Percentiles rank a stretch among this genome's conserved stretches.
Evolutionary conservation across 2,113 vertebrate species (phyloP).

Genomic region (Amphiprion percula): DNA sequence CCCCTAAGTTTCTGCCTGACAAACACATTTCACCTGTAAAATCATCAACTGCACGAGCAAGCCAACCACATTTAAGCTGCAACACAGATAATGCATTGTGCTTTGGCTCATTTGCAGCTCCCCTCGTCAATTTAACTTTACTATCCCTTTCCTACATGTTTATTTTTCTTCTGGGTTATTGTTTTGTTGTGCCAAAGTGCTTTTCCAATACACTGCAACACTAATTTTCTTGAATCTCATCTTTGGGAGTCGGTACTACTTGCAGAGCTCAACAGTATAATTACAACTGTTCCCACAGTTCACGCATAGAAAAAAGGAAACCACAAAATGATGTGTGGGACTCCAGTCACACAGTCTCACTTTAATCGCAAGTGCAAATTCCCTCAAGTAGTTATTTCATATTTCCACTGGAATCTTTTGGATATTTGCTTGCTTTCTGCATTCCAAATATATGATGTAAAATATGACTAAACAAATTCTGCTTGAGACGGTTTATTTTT

Average conservation of each 20-base stretch:
- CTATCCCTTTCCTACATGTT: background rate
- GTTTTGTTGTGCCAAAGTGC: background rate
- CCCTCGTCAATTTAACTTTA: background rate
- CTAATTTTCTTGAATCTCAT: background rate
- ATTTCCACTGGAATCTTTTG: background rate
- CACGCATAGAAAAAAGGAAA: slow-evolving; percentile 18
- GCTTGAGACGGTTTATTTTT: slow-evolving; percentile 22
- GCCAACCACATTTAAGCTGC: background rate
- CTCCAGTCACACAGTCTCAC: background rate
- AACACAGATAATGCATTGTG: background rate
- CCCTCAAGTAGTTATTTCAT: slow-evolving; percentile 12
- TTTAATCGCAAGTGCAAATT: slow-evolving; percentile 13
- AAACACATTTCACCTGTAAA: background rate
- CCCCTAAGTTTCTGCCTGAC: background rate
- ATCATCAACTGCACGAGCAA: background rate
- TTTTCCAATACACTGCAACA: background rate
- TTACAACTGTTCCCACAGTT: slow-evolving; percentile 14
- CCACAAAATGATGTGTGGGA: slow-evolving; percentile 16
- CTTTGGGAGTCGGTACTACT: background rate
- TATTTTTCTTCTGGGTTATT: background rate
- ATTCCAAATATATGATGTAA: slow-evolving; percentile 28
- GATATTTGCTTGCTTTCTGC: background rate
- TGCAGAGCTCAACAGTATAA: background rate
- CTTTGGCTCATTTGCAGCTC: background rate
- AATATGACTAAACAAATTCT: slow-evolving; percentile 22